Base-by-base conservation (phyloP, 2,113 vertebrate genomes). In the Phalacrocorax aristotelis region DNA sequence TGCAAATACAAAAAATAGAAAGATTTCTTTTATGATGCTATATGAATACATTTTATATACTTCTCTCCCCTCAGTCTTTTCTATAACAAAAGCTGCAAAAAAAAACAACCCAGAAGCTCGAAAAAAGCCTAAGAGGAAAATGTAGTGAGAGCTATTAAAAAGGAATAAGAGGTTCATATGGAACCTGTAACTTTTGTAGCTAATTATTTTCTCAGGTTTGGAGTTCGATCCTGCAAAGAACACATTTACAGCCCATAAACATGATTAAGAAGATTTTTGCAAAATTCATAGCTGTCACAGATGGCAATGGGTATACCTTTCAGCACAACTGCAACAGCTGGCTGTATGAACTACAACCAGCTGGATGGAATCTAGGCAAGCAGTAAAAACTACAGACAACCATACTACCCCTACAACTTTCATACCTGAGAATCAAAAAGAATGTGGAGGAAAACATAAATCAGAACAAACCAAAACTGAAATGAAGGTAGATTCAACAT, bases 221-320 rank as follows among this genome's bases (percentile, higher is more conserved):
- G 55, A 97, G 96, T 87, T 95, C 69, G 48, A 69, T 49, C 34
- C 77, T 94, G 74, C 42, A 82, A 66, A 91, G 83, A 86, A 83
- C 57, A 83, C 18, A 34, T 93, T 80, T 83, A 64, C 74, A 78
- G 89, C 70, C 95, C 91, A 87, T 91, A 95, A 97, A 97, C 85
- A 93, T 13, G 7, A 97, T 90, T 93, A 61, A 97, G 96, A 96
- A 93, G 79, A 87, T 55, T 90, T 92, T 93, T 80, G 71, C 74
- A 91, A 97, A 96, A 97, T 94, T 93, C 87, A 84, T 71, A 74
- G 93, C 68, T 61, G 79, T 71, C 81, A 61, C 97, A 97, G 92
- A 91, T 93, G 96, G 95, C 16, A 42, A 89, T 1, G 5, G 77
- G 15, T 81, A 82, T 51, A 86, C 34, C 83, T 92, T 94, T 84